Evolutionary conservation across 1,140 invertebrate species (phyloP).

Genomic region (Hyphantria cunea): DNA sequence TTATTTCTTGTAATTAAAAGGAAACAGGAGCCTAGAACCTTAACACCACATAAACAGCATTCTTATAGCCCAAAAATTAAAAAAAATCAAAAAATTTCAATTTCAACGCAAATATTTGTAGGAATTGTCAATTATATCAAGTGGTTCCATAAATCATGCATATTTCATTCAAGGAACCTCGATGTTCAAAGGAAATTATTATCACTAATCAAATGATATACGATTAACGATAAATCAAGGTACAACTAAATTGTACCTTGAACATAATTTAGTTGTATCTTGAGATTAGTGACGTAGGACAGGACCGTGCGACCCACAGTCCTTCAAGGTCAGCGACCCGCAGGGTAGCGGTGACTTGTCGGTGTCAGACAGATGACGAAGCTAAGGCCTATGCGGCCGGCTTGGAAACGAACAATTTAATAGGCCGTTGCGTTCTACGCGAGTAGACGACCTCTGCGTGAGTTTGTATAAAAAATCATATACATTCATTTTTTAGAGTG

Average conservation of each 20-base stretch:
- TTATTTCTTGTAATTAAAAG: too few relatives aligned
- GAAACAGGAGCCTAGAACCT: too few relatives aligned
- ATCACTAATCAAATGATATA: background rate
- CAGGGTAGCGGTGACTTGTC: constrained; percentile 32
- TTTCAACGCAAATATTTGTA: constrained; percentile 17
- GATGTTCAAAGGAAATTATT: background rate
- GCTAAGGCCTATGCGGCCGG: background rate
- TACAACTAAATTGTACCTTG: too few relatives aligned
- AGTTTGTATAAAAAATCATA: constrained; percentile 8
- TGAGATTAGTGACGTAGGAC: constrained; percentile 10
- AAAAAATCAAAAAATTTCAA: constrained; percentile 20
- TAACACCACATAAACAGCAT: background rate
- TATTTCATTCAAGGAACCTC: constrained; percentile 6
- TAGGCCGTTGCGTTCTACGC: constrained; percentile 7
- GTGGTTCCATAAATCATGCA: constrained; percentile 14
- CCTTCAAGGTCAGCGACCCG: constrained; percentile 28
- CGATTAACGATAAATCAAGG: too few relatives aligned
- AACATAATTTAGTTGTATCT: constrained; percentile 3
- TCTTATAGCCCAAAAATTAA: background rate
- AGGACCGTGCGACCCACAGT: constrained; percentile 17
- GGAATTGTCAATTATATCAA: constrained; percentile 19
- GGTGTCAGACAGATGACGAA: constrained; percentile 20
- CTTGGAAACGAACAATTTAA: constrained; percentile 1
- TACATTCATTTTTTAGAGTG: background rate
- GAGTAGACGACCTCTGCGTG: background rate